Evolutionary conservation across 2,797 vertebrate species (phyloP).

Genomic region (Xenopus petersii): DNA sequence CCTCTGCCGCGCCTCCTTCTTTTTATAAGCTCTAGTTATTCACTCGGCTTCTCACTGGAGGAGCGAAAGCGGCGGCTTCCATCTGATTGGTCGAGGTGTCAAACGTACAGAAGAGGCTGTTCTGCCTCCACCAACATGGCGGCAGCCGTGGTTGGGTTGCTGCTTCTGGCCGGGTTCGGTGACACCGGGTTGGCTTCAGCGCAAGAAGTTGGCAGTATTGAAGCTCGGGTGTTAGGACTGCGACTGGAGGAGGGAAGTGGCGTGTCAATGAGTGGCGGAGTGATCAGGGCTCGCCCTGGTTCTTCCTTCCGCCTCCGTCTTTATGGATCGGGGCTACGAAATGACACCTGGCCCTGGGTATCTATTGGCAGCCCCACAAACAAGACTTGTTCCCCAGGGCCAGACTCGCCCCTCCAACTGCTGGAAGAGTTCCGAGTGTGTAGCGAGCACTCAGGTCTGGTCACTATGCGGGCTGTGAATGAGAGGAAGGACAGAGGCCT

Average conservation of each 20-base stretch:
- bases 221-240: slow-evolving; percentile 70
- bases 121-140: slow-evolving; percentile 42
- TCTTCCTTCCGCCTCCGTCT: slow-evolving; percentile 75
- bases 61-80: background rate
- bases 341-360: slow-evolving; percentile 75
- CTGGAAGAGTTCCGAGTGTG: slow-evolving; percentile 41
- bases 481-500: background rate
- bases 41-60: background rate
- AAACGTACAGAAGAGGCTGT: background rate
- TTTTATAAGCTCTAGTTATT: slow-evolving; percentile 23
- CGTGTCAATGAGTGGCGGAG: slow-evolving; percentile 61
- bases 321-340: slow-evolving; percentile 69
- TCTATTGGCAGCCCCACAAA: slow-evolving; percentile 63
- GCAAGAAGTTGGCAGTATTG: slow-evolving; percentile 12
- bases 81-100: slow-evolving; percentile 4
- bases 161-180: slow-evolving; percentile 13
- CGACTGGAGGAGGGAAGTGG: slow-evolving; percentile 73
- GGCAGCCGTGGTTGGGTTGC: slow-evolving; percentile 24
- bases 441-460: slow-evolving; percentile 59
- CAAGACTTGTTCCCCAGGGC: slow-evolving; percentile 33
- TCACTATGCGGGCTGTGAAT: slow-evolving; percentile 61
- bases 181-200: slow-evolving; percentile 38
- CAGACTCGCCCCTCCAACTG: slow-evolving; percentile 47
- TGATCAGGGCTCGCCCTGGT: slow-evolving; percentile 65
- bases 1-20: background rate